These are phyloP conservation scores for Cephonodes hylas DNA, from an alignment of 2,888 invertebrate genomes.

Conservation along the genomic window DNA sequence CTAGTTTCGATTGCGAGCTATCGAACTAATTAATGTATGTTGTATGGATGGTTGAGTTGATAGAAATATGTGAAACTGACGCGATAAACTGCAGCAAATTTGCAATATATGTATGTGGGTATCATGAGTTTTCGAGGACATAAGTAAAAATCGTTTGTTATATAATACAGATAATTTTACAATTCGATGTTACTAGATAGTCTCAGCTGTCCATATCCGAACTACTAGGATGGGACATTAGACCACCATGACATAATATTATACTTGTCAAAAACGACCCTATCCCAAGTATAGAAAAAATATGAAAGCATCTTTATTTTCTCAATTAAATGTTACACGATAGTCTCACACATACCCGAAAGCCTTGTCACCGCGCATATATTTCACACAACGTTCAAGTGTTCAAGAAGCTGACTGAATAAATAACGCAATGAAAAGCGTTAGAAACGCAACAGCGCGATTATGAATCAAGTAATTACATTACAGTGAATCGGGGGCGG, in stretches of 20 bases:
- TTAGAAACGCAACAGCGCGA: constrained; percentile 21
- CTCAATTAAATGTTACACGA: not conserved
- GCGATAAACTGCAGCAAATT: too few relatives aligned
- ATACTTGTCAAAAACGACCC: too few relatives aligned
- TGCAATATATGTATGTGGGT: too few relatives aligned
- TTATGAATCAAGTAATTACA: constrained; percentile 17
- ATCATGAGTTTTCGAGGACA: too few relatives aligned
- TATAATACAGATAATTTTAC: too few relatives aligned
- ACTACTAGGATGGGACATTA: too few relatives aligned
- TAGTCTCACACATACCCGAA: not conserved
- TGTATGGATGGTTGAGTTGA: not conserved
- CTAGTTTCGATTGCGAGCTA: not conserved
- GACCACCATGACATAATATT: too few relatives aligned
- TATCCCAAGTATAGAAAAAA: not conserved
- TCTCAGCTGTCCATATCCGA: too few relatives aligned
- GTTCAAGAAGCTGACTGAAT: constrained; percentile 55
- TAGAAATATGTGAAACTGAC: too few relatives aligned
- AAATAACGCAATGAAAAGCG: constrained; percentile 54
- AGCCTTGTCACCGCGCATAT: constrained; percentile 30
- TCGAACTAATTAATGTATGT: not conserved
- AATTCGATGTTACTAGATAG: too few relatives aligned
- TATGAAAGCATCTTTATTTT: not conserved
- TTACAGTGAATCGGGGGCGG: constrained; percentile 14
- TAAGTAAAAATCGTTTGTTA: too few relatives aligned
- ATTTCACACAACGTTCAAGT: constrained; percentile 43